Evolutionary conservation across 2,888 invertebrate genomes (phyloP).

Genomic region (Xanthorhoe spadicearia): DNA sequence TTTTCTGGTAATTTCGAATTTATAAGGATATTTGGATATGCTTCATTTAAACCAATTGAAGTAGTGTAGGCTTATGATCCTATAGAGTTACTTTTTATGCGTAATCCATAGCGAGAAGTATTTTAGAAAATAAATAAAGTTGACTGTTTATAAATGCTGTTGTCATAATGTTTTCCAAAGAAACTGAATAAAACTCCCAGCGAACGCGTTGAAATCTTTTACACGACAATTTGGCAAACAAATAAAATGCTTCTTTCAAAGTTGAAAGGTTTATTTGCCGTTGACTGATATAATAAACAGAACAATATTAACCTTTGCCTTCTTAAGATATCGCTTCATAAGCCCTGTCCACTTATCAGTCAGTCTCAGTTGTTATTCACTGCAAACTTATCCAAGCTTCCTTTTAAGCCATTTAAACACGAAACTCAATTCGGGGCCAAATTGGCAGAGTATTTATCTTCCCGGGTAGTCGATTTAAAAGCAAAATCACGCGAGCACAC

Average conservation of each 20-base stretch:
- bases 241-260: neutral
- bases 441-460: conserved; percentile 81
- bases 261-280: neutral
- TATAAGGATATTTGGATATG: no score
- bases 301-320: neutral
- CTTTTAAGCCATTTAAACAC: conserved; percentile 73
- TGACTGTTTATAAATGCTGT: no score
- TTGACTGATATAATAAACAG: neutral
- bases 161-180: neutral
- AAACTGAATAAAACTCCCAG: neutral
- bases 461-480: conserved; percentile 81
- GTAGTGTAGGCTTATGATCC: neutral
- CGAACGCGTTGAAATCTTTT: conserved; percentile 43
- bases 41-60: no score
- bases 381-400: conserved; percentile 69
- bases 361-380: conserved; percentile 69
- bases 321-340: conserved; percentile 30
- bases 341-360: conserved; percentile 70
- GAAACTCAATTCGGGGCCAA: conserved; percentile 72
- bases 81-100: neutral
- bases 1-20: no score
- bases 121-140: neutral
- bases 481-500: conserved; percentile 83
- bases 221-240: conserved; percentile 5
- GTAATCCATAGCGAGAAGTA: no score